Percentiles rank a stretch among this genome's conserved stretches.
Evolutionary conservation across 92 coral and sea anemone genomes (phyloP).

Genomic region (Palythoa caribaeorum): DNA sequence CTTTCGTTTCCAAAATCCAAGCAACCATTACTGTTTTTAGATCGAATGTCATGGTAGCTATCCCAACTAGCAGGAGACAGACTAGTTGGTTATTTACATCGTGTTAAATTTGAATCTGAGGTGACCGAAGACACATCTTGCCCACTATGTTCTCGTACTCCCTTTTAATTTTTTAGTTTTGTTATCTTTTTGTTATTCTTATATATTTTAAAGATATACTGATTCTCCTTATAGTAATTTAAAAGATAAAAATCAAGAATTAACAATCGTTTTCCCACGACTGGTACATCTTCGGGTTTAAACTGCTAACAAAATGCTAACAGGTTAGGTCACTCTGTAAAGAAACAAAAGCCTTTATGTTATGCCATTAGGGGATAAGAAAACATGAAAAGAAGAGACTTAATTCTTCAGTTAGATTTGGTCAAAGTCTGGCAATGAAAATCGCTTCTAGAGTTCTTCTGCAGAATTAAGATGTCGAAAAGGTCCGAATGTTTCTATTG

Average conservation of each 20-base stretch:
- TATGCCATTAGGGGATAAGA: not conserved
- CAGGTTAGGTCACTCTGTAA: not conserved
- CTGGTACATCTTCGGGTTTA: not conserved
- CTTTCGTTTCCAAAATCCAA: not conserved
- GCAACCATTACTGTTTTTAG: not conserved
- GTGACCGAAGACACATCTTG: no score
- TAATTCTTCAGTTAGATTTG: not conserved
- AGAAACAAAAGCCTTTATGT: not conserved
- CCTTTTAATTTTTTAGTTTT: no score
- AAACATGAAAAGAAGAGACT: not conserved
- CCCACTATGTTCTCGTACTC: no score
- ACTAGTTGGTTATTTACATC: no score
- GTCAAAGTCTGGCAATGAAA: not conserved
- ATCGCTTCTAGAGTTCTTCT: not conserved
- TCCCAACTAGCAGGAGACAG: no score
- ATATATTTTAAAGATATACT: no score
- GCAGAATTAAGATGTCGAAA: not conserved
- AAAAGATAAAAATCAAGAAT: no score
- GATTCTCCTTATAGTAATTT: no score
- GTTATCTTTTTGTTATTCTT: no score
- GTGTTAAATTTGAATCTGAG: no score
- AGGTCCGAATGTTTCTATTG: no score
- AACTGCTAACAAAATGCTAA: not conserved
- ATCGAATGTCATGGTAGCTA: no score
- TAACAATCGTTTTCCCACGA: not conserved